A percentile compares a stretch with the other conserved stretches of the same genome.
Conservation (phyloP, 2,888 invertebrate species). For the Trichopria drosophilae region DNA sequence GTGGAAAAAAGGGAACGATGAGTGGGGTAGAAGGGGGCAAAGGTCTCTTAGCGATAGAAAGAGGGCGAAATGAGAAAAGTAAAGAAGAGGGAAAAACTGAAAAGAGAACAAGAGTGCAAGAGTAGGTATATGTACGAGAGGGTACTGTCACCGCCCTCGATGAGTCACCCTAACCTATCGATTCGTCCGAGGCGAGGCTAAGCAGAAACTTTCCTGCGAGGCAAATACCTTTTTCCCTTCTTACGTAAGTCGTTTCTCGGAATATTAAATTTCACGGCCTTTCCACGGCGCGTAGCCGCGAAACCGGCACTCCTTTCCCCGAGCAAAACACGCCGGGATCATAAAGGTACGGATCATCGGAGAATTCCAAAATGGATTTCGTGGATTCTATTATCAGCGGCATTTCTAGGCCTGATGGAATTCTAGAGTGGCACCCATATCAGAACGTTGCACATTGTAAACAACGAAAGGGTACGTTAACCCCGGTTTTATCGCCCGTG, state of each 20-base stretch:
- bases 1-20: neutral
- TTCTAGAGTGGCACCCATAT: too few relatives aligned
- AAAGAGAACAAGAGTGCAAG: slow-evolving; percentile 31
- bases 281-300: neutral
- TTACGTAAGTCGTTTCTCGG: slow-evolving; percentile 35
- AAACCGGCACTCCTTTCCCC: too few relatives aligned
- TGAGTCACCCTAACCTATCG: slow-evolving; percentile 56
- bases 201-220: slow-evolving; percentile 31
- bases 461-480: too few relatives aligned
- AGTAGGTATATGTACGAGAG: slow-evolving; percentile 4
- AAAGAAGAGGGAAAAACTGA: slow-evolving; percentile 37
- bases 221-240: slow-evolving; percentile 21
- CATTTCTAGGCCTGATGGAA: too few relatives aligned
- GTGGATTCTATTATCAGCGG: too few relatives aligned
- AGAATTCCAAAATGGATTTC: too few relatives aligned
- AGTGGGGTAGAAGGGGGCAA: slow-evolving; percentile 12
- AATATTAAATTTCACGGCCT: slow-evolving; percentile 46
- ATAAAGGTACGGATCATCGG: too few relatives aligned
- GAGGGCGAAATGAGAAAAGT: slow-evolving; percentile 25
- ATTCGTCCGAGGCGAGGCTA: slow-evolving; percentile 40
- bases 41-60: too few relatives aligned
- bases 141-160: slow-evolving; percentile 51
- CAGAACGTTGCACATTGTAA: too few relatives aligned
- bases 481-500: too few relatives aligned
- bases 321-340: neutral